A percentile compares a stretch with the other conserved stretches of the same genome.
Conservation (phyloP, 2,888 invertebrate genomes). For the Bombyx huttoni region DNA sequence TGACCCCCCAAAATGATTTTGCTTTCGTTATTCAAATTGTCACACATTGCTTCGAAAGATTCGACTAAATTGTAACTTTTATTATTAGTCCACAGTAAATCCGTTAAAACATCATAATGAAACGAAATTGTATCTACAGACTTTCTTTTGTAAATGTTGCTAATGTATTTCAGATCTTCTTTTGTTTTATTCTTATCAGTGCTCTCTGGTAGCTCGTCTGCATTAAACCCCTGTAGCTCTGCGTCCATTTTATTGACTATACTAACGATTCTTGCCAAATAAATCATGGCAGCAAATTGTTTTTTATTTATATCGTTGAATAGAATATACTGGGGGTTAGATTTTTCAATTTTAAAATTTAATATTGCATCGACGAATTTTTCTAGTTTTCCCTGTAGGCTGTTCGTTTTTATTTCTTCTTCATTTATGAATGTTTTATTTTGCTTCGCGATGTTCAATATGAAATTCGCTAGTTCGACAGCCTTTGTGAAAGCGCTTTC, state of each 20-base stretch:
- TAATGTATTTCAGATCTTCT: conserved; percentile 26
- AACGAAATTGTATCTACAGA: conserved; percentile 38
- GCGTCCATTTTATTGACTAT: conserved; percentile 37
- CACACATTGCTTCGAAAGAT: conserved; percentile 31
- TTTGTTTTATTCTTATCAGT: conserved; percentile 21
- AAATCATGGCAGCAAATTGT: conserved; percentile 33
- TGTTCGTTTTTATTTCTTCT: conserved; percentile 26
- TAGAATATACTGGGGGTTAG: conserved; percentile 26
- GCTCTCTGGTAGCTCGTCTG: conserved; percentile 14
- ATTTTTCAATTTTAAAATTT: conserved; percentile 32
- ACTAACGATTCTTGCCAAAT: conserved; percentile 41
- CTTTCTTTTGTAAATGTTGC: conserved; percentile 40
- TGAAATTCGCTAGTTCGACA: conserved; percentile 21
- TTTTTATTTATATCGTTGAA: conserved; percentile 43
- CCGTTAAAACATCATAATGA: conserved; percentile 50
- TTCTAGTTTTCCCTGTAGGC: conserved; percentile 31
- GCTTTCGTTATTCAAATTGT: conserved; percentile 25
- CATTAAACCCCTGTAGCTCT: conserved; percentile 22
- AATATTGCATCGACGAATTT: conserved; percentile 32
- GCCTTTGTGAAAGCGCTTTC: conserved; percentile 35
- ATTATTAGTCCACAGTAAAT: conserved; percentile 31
- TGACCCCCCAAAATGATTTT: conserved; percentile 36
- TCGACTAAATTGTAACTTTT: conserved; percentile 30
- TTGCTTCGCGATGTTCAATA: conserved; percentile 27
- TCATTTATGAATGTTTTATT: conserved; percentile 20